phyloP scores from a whole-genome alignment of 2,888 invertebrate species.

The Acanthosepion lycidas region DNA sequence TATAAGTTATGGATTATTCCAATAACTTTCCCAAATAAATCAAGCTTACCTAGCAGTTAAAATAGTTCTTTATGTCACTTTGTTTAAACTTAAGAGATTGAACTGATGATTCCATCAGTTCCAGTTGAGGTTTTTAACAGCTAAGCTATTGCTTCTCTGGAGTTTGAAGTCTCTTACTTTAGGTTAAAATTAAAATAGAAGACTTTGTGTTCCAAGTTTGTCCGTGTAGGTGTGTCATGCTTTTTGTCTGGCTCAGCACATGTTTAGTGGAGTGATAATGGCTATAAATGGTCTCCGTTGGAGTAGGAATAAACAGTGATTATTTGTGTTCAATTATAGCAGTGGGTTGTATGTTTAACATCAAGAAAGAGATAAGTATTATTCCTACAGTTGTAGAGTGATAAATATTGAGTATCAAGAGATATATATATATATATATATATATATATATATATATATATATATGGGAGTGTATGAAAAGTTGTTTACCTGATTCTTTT shows the following conservation, averaged over 20 bases:
- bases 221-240: not conserved
- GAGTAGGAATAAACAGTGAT: not conserved
- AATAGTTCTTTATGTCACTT: no score
- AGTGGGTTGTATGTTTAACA: not conserved
- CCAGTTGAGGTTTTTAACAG: not conserved
- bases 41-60: no score
- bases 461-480: no score
- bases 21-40: no score
- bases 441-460: no score
- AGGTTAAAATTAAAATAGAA: not conserved
- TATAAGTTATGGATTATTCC: no score
- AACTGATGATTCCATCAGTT: no score
- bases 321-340: not conserved
- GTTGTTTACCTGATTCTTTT: no score
- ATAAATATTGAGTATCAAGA: no score
- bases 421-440: no score
- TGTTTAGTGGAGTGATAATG: not conserved
- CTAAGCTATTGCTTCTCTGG: not conserved
- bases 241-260: not conserved
- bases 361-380: not conserved
- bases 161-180: not conserved
- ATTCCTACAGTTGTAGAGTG: no score
- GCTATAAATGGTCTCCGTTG: not conserved
- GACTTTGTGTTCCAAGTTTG: not conserved
- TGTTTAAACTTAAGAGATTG: no score